A percentile compares a stretch with the other conserved stretches of the same genome.
These are phyloP conservation scores for Pandemis cinnamomeana DNA, from an alignment of 2,888 invertebrate genomes.

Conservation along the genomic window DNA sequence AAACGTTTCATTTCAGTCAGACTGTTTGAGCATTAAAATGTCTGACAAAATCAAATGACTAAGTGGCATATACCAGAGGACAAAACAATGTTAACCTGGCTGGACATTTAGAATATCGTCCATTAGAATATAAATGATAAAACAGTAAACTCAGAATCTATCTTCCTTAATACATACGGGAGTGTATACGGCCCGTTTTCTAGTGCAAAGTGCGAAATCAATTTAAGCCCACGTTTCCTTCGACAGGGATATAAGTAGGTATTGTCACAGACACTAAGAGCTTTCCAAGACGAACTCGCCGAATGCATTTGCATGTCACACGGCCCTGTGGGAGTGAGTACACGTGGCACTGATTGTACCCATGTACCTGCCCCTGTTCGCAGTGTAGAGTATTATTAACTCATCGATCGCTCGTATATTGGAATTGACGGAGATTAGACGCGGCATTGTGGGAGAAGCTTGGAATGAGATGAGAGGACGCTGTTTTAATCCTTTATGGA, in stretches of 20 bases:
- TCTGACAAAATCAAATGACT: too few species aligned
- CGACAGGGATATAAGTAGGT: slow-evolving; percentile 47
- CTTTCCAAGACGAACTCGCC: slow-evolving; percentile 74
- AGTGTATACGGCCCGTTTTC: slow-evolving; percentile 5
- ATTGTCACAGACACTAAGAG: slow-evolving; percentile 60
- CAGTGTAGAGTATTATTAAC: slow-evolving; percentile 54
- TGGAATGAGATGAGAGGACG: not conserved
- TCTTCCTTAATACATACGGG: not conserved
- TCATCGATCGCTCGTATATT: slow-evolving; percentile 55
- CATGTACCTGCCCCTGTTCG: slow-evolving; percentile 58
- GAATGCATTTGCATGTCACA: slow-evolving; percentile 81
- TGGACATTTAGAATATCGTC: too few species aligned
- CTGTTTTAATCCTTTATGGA: not conserved
- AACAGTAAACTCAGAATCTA: not conserved
- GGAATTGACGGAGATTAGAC: slow-evolving; percentile 34
- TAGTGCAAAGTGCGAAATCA: slow-evolving; percentile 21
- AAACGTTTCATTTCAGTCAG: too few species aligned
- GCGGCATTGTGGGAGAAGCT: slow-evolving; percentile 2
- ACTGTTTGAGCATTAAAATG: too few species aligned
- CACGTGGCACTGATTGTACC: slow-evolving; percentile 75
- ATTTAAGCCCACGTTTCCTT: slow-evolving; percentile 9
- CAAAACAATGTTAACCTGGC: too few species aligned
- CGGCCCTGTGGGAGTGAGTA: slow-evolving; percentile 73
- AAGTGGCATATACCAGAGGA: too few species aligned
- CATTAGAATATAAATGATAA: not conserved